Evolutionary conservation across 1,140 invertebrate genomes (phyloP).

Genomic region (Drosophila kurseongensis): DNA sequence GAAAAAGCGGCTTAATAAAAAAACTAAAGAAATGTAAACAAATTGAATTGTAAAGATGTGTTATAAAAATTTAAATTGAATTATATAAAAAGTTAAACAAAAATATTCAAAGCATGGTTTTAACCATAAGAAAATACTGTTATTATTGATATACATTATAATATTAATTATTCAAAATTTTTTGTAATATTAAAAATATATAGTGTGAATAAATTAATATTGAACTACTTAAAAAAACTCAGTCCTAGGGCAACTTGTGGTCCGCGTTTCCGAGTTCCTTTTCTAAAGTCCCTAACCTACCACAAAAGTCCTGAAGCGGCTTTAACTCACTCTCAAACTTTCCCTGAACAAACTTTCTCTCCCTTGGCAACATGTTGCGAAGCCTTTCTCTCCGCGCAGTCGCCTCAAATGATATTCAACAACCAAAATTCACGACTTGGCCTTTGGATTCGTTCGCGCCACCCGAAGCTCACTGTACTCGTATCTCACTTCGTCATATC

Average conservation of each 20-base stretch:
- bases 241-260: conserved; percentile 29
- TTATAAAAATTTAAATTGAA: no score
- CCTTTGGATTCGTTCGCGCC: conserved; percentile 5
- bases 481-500: conserved; percentile 1
- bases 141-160: no score
- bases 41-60: no score
- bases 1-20: no score
- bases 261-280: conserved; percentile 1
- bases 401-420: conserved; percentile 15
- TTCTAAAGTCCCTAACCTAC: conserved; percentile 37
- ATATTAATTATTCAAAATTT: no score
- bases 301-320: conserved; percentile 20
- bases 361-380: conserved; percentile 56
- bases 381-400: conserved; percentile 23
- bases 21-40: no score
- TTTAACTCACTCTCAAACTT: not conserved
- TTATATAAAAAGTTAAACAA: no score
- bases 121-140: no score
- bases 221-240: not conserved
- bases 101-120: no score
- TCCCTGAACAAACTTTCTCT: conserved; percentile 10
- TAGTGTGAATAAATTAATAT: not conserved
- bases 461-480: conserved; percentile 33
- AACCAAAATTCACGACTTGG: conserved; percentile 21
- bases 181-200: not conserved